Percentiles rank a stretch among this genome's conserved stretches.
Evolutionary conservation across 2,888 invertebrate species (phyloP).

Genomic region (Drosophila kanekoi): DNA sequence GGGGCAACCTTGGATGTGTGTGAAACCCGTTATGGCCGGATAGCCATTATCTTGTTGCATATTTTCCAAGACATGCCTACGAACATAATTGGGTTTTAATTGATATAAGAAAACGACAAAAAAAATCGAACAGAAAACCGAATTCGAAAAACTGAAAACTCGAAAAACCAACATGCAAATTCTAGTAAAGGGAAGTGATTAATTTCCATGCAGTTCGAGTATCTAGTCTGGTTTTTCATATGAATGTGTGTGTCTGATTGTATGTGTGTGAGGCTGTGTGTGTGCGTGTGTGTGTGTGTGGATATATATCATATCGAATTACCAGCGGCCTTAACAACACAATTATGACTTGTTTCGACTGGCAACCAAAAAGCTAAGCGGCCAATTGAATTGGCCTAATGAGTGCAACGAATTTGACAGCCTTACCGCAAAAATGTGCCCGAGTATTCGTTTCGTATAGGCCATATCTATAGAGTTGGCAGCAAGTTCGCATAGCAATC

Average conservation of each 20-base stretch:
- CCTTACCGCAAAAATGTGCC: slow-evolving; percentile 39
- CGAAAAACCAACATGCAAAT: slow-evolving; percentile 71
- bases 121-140: slow-evolving; percentile 20
- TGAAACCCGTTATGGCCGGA: slow-evolving; percentile 70
- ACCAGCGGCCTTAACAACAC: slow-evolving; percentile 74
- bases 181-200: slow-evolving; percentile 73
- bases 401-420: slow-evolving; percentile 80
- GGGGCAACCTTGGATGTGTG: slow-evolving; percentile 32
- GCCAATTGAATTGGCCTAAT: slow-evolving; percentile 75
- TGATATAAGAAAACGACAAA: slow-evolving; percentile 60
- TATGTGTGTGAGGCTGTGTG: too few relatives aligned
- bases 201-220: slow-evolving; percentile 53
- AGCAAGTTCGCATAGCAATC: slow-evolving; percentile 21
- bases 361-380: slow-evolving; percentile 48
- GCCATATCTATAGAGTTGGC: slow-evolving; percentile 9
- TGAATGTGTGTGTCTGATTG: neutral
- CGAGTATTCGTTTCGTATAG: slow-evolving; percentile 18
- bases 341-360: slow-evolving; percentile 66
- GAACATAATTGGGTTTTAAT: slow-evolving; percentile 71
- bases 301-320: slow-evolving; percentile 60
- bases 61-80: slow-evolving; percentile 68
- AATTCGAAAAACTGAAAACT: slow-evolving; percentile 27
- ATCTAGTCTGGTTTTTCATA: slow-evolving; percentile 16
- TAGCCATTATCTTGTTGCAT: slow-evolving; percentile 59
- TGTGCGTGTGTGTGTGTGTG: slow-evolving; percentile 1